A percentile compares a stretch with the other conserved stretches of the same genome.
Evolutionary conservation across 2,888 invertebrate species (phyloP).

Genomic region (Ophioninae sp.): DNA sequence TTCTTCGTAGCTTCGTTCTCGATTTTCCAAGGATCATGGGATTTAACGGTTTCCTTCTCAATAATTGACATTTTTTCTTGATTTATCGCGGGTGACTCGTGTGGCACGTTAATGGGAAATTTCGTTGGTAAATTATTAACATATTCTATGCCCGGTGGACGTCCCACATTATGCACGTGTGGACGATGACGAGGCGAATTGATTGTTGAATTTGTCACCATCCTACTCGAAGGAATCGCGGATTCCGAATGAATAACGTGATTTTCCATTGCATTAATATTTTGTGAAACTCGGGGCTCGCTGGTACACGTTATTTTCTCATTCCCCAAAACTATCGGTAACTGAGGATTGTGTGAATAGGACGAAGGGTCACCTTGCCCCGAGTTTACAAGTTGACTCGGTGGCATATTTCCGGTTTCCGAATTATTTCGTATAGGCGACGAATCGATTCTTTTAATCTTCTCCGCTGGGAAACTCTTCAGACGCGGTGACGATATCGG

Average conservation of each 20-base stretch:
- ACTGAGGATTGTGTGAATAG: slow-evolving; percentile 30
- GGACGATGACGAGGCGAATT: slow-evolving; percentile 64
- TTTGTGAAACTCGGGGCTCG: slow-evolving; percentile 60
- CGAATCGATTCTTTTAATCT: slow-evolving; percentile 65
- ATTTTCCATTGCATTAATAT: slow-evolving; percentile 19
- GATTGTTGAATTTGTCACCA: slow-evolving; percentile 29
- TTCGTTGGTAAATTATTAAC: slow-evolving; percentile 31
- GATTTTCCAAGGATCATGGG: slow-evolving; percentile 25
- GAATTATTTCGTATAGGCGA: slow-evolving; percentile 41
- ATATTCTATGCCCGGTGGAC: slow-evolving; percentile 1
- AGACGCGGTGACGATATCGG: slow-evolving; percentile 69
- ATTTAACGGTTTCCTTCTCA: not conserved
- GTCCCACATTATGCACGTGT: slow-evolving; percentile 62
- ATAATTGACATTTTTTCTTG: not conserved
- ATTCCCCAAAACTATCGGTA: slow-evolving; percentile 33
- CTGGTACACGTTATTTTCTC: slow-evolving; percentile 54
- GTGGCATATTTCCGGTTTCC: slow-evolving; percentile 2
- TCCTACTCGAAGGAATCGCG: slow-evolving; percentile 18
- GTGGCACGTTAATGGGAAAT: not conserved
- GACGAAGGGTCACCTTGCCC: slow-evolving; percentile 61
- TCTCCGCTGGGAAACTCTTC: slow-evolving; percentile 74
- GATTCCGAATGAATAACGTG: slow-evolving; percentile 54
- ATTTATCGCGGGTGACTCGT: not conserved
- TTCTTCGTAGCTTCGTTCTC: slow-evolving; percentile 24
- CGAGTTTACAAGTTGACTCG: slow-evolving; percentile 2